Conservation (phyloP, 2,797 vertebrate species). For the Pteronotus mesoamericanus region DNA sequence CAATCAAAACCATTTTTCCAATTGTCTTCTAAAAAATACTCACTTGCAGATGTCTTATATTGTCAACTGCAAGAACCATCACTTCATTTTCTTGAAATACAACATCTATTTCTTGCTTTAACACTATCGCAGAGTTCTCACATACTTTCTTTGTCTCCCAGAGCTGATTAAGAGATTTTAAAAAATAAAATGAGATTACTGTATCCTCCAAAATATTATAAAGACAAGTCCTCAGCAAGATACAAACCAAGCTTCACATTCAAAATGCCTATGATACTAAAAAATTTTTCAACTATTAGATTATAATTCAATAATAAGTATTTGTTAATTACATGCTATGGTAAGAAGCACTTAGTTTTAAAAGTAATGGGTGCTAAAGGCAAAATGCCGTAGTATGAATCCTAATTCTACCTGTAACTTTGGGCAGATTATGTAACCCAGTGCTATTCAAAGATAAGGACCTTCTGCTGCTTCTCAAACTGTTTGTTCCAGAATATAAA, state of each 20-base stretch:
- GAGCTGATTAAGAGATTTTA: slow-evolving; percentile 82
- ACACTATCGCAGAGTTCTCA: slow-evolving; percentile 88
- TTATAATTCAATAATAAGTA: slow-evolving; percentile 46
- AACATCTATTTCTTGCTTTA: slow-evolving; percentile 93
- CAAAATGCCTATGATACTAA: slow-evolving; percentile 3
- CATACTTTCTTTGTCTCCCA: slow-evolving; percentile 96
- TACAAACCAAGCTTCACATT: slow-evolving; percentile 23
- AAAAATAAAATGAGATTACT: slow-evolving; percentile 33
- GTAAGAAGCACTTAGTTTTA: neutral
- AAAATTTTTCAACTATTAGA: neutral
- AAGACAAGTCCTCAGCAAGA: neutral
- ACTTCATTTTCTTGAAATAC: slow-evolving; percentile 84
- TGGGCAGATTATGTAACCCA: neutral
- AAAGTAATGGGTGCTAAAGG: neutral
- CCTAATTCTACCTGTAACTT: neutral
- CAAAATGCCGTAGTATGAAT: slow-evolving; percentile 7
- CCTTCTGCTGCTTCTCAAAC: neutral
- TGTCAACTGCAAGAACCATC: slow-evolving; percentile 89
- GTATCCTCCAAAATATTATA: neutral
- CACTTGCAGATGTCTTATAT: slow-evolving; percentile 91
- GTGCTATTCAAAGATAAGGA: neutral
- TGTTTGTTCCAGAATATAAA: neutral
- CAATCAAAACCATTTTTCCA: slow-evolving; percentile 8
- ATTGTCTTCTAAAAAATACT: slow-evolving; percentile 62
- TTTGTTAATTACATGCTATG: slow-evolving; percentile 8